phyloP scores from a whole-genome alignment of 2,888 invertebrate species.

The Meteorus colon region DNA sequence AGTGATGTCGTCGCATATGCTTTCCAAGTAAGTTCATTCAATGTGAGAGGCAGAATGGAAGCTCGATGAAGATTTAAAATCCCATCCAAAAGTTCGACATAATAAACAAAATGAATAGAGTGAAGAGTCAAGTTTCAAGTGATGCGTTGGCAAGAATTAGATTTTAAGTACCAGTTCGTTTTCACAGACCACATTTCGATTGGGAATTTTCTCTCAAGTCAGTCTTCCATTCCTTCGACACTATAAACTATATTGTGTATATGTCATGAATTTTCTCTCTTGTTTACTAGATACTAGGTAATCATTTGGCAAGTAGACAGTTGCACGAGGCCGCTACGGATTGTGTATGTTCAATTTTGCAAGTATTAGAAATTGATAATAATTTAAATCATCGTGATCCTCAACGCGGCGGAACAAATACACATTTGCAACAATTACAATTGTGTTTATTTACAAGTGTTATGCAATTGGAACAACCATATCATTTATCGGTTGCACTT shows the following conservation, averaged over 20 bases:
- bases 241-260: not conserved
- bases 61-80: no score
- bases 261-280: not conserved
- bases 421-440: conserved; percentile 81
- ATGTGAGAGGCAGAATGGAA: no score
- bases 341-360: conserved; percentile 89
- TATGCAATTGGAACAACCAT: conserved; percentile 86
- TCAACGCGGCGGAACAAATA: not conserved
- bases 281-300: conserved; percentile 75
- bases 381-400: conserved; percentile 60
- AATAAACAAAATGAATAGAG: not conserved
- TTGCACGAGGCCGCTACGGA: conserved; percentile 94
- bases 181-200: no score
- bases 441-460: conserved; percentile 88
- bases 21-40: conserved; percentile 75
- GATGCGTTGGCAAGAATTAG: no score
- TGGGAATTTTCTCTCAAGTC: no score
- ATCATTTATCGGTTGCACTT: conserved; percentile 92
- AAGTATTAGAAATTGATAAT: conserved; percentile 82
- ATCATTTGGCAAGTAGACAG: conserved; percentile 77
- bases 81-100: no score
- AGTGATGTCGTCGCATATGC: conserved; percentile 84
- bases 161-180: no score
- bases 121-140: not conserved
- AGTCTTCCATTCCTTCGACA: no score